Conservation (phyloP, 2,888 invertebrate species). For the Scaptomyza reducta region DNA sequence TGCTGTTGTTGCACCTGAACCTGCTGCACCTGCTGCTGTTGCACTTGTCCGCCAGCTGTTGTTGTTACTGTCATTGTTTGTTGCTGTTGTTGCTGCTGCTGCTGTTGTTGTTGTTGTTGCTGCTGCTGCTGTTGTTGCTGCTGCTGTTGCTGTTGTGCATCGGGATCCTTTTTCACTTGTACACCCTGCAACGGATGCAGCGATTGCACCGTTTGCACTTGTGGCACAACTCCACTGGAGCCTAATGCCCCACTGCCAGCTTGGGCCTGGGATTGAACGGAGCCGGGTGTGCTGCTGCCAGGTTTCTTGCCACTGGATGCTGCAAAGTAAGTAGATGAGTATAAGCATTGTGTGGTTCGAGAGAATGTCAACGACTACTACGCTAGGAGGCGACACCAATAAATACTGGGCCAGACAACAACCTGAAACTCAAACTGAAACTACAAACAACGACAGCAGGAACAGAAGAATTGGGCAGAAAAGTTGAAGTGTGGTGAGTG, state of each 20-base stretch:
- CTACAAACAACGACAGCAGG: constrained; percentile 25
- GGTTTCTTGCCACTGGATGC: constrained; percentile 73
- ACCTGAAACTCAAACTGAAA: constrained; percentile 8
- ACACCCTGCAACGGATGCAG: constrained; percentile 83
- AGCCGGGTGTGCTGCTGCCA: constrained; percentile 54
- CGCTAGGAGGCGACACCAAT: constrained; percentile 31
- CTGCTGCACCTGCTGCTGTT: constrained; percentile 75
- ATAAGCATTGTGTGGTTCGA: constrained; percentile 7
- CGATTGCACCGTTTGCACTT: constrained; percentile 83
- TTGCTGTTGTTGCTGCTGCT: constrained; percentile 62
- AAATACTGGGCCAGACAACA: constrained; percentile 13
- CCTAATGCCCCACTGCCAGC: constrained; percentile 48
- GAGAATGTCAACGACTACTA: constrained; percentile 20
- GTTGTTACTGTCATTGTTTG: constrained; percentile 68
- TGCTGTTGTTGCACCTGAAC: constrained; percentile 74
- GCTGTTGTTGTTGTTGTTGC: constrained; percentile 74
- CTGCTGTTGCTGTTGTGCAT: constrained; percentile 80
- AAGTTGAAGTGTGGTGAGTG: too few relatives aligned
- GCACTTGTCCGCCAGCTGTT: constrained; percentile 68
- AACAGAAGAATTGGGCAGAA: neutral
- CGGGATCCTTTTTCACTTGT: constrained; percentile 84
- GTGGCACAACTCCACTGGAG: constrained; percentile 76
- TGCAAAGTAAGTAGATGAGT: constrained; percentile 43
- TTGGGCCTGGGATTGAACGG: constrained; percentile 45
- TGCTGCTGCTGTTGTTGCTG: constrained; percentile 66